Evolutionary conservation across 2,113 vertebrate species (phyloP).

Genomic region (Bubo bubo): DNA sequence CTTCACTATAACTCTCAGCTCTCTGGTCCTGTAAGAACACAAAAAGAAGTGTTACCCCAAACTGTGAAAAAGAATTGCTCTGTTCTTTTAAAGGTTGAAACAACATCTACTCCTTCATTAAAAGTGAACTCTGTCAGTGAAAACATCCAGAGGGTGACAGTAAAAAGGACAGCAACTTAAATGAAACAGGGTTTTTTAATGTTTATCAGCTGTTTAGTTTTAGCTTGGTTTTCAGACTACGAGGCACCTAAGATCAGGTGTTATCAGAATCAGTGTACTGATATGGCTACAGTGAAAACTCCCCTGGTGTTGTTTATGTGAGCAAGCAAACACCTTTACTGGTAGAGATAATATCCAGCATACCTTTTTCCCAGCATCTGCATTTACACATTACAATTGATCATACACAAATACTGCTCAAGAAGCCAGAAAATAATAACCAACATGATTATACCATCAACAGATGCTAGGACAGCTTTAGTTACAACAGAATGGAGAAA

Average conservation of each 20-base stretch:
- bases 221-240: not conserved
- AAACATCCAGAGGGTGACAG: not conserved
- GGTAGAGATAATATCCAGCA: not conserved
- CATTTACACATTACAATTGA: not conserved
- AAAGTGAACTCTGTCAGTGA: not conserved
- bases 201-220: not conserved
- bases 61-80: not conserved
- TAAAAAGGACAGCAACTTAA: not conserved
- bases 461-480: not conserved
- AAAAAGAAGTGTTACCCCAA: not conserved
- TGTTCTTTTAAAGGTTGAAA: not conserved
- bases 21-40: not conserved
- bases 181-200: not conserved
- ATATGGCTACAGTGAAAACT: not conserved
- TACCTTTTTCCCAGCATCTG: not conserved
- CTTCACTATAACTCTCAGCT: not conserved
- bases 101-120: not conserved
- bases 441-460: not conserved
- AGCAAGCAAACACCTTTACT: not conserved
- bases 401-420: not conserved
- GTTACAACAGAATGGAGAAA: not conserved
- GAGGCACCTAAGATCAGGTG: not conserved
- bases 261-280: not conserved
- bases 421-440: not conserved
- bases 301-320: not conserved